phyloP scores from a whole-genome alignment of 2,888 invertebrate genomes.

The Opisthograptis luteolata region DNA sequence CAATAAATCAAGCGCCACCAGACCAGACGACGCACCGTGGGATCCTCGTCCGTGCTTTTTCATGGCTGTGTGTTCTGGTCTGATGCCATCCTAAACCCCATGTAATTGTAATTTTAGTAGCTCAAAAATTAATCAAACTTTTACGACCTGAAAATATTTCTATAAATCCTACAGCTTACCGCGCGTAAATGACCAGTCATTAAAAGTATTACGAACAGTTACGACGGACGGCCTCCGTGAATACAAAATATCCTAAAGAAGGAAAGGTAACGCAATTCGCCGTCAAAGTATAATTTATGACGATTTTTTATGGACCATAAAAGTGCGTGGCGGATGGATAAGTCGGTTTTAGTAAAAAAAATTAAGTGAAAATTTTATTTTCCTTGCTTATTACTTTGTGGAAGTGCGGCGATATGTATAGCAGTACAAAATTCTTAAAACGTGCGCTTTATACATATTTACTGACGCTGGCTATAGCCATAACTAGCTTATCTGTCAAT shows the following conservation, averaged over 20 bases:
- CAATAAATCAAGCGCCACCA: too few species aligned
- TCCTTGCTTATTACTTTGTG: conserved; percentile 36
- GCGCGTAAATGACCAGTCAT: conserved; percentile 41
- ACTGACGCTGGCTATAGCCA: too few species aligned
- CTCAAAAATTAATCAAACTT: conserved; percentile 4
- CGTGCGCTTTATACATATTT: too few species aligned
- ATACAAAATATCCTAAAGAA: conserved; percentile 46
- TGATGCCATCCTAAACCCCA: too few species aligned
- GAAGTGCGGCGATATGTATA: conserved; percentile 16
- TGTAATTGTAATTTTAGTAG: background rate
- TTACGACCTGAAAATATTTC: background rate
- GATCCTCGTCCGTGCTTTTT: too few species aligned
- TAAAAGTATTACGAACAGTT: conserved; percentile 51
- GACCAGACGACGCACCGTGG: too few species aligned
- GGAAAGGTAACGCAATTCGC: conserved; percentile 49
- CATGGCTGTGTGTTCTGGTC: too few species aligned
- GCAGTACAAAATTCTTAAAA: too few species aligned
- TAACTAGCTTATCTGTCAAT: too few species aligned
- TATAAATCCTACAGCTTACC: conserved; percentile 16
- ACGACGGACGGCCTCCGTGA: conserved; percentile 40
- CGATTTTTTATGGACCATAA: conserved; percentile 61
- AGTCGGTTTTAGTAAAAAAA: conserved; percentile 52
- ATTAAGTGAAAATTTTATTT: conserved; percentile 51
- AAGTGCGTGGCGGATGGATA: conserved; percentile 49
- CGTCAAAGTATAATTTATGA: conserved; percentile 61